Evolutionary conservation across 2,113 vertebrate genomes (phyloP).

Genomic region (Clarias gariepinus): DNA sequence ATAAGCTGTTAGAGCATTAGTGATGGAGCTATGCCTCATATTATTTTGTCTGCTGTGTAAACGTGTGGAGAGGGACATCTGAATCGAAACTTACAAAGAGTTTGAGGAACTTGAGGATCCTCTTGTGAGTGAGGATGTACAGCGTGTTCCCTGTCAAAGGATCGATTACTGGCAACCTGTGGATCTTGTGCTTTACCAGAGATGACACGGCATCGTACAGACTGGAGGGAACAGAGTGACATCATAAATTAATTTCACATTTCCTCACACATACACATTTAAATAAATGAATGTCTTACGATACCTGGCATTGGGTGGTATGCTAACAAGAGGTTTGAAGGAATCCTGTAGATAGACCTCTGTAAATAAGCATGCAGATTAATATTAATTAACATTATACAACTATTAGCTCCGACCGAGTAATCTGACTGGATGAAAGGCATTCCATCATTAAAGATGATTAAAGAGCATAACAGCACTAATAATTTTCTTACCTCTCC

Average conservation of each 20-base stretch:
- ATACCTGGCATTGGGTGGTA: conserved; percentile 94
- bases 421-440: not conserved
- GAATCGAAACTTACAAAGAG: conserved; percentile 86
- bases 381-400: not conserved
- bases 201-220: conserved; percentile 96
- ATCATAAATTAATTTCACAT: not conserved
- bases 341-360: conserved; percentile 95
- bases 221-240: conserved; percentile 63
- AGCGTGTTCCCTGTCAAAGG: conserved; percentile 91
- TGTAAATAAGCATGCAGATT: conserved; percentile 55
- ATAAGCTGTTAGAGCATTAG: not conserved
- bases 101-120: conserved; percentile 97
- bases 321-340: conserved; percentile 95
- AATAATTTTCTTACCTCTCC: conserved; percentile 82
- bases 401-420: not conserved
- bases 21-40: not conserved
- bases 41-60: not conserved
- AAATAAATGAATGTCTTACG: too few species aligned
- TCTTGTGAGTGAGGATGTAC: conserved; percentile 98
- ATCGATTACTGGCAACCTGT: conserved; percentile 94
- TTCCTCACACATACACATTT: not conserved
- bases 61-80: not conserved
- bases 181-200: conserved; percentile 94
- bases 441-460: too few species aligned
- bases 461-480: too few species aligned